These are phyloP conservation scores for Chloropsis hardwickii DNA, from an alignment of 2,113 vertebrate species.

Conservation along the genomic window DNA sequence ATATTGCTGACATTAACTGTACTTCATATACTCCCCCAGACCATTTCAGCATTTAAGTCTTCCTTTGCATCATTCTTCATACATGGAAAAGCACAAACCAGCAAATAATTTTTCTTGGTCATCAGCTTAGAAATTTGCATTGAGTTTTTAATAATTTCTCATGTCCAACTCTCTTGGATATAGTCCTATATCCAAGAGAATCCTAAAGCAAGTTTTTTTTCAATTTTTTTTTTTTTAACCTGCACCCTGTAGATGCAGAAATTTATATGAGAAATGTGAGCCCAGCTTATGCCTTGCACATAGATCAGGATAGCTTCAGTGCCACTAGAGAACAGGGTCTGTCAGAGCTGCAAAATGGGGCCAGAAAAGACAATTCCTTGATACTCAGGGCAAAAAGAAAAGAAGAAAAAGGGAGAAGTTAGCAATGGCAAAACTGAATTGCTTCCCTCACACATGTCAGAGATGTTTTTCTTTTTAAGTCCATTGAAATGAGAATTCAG, in stretches of 20 bases:
- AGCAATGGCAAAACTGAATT: background rate
- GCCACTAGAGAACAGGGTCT: background rate
- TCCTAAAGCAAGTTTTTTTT: background rate
- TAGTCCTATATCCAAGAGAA: background rate
- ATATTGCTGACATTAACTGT: background rate
- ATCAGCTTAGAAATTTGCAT: background rate
- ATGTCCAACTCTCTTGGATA: background rate
- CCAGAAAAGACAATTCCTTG: background rate
- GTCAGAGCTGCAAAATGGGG: background rate
- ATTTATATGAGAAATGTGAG: background rate
- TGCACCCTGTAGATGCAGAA: background rate
- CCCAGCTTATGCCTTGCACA: background rate
- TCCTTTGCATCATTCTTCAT: background rate
- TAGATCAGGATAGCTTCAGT: background rate
- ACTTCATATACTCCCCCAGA: background rate
- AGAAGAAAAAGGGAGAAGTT: background rate
- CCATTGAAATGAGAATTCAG: background rate
- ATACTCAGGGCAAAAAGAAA: background rate
- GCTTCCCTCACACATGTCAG: fast-evolving
- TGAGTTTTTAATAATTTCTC: background rate
- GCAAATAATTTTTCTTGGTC: background rate
- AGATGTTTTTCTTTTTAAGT: background rate
- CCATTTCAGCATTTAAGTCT: background rate
- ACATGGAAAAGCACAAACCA: background rate
- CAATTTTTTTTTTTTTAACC: background rate